These are phyloP conservation scores for Brachionus asplanchnoidis DNA, from an alignment of 1,140 invertebrate species.

Conservation along the genomic window DNA sequence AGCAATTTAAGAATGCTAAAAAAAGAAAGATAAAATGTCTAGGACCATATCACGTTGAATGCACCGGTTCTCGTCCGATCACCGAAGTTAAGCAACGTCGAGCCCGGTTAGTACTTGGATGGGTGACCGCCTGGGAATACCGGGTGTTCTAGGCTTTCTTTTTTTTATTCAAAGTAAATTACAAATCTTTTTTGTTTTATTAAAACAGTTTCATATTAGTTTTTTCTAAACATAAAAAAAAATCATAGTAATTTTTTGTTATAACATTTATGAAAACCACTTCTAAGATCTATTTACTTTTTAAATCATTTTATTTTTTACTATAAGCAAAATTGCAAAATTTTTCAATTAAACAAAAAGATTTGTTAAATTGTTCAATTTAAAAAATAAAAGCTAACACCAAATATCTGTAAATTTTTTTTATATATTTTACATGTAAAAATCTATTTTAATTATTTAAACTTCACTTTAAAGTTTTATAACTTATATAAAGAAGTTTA, in stretches of 20 bases:
- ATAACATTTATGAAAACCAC: too few relatives aligned
- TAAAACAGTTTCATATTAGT: too few relatives aligned
- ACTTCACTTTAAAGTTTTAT: background rate
- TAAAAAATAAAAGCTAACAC: background rate
- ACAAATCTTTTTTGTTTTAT: too few relatives aligned
- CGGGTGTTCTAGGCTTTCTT: constrained; percentile 15
- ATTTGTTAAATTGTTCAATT: too few relatives aligned
- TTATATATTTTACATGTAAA: too few relatives aligned
- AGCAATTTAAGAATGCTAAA: background rate
- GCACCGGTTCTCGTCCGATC: constrained; percentile 42
- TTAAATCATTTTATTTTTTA: too few relatives aligned
- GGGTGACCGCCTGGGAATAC: constrained; percentile 42
- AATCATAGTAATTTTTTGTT: too few relatives aligned
- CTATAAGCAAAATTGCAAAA: too few relatives aligned
- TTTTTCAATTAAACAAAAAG: too few relatives aligned
- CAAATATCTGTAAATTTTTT: background rate
- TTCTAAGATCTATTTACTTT: too few relatives aligned
- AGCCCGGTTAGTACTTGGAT: constrained; percentile 42
- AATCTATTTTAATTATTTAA: background rate
- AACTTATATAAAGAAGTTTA: background rate
- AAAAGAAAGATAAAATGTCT: background rate
- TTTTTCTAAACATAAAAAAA: too few relatives aligned
- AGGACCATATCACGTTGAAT: constrained; percentile 42
- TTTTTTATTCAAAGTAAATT: background rate
- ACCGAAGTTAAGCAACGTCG: constrained; percentile 42